A percentile compares a stretch with the other conserved stretches of the same genome.
Evolutionary conservation across 2,888 invertebrate genomes (phyloP).

Genomic region (Tetrapedia diversipes): DNA sequence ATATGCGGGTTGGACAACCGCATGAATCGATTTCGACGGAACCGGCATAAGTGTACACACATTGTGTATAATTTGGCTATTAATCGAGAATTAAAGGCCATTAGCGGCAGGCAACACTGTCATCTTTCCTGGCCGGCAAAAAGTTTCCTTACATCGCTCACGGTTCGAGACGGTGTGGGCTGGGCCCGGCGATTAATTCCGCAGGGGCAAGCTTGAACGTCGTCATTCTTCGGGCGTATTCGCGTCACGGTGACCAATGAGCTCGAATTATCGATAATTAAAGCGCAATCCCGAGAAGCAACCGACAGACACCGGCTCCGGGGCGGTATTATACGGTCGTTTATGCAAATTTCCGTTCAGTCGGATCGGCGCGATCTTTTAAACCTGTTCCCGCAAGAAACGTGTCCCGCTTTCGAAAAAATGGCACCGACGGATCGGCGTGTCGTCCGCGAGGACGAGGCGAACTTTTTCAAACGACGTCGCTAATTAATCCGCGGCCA

Average conservation of each 20-base stretch:
- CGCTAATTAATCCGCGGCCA: constrained; percentile 47
- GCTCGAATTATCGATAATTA: constrained; percentile 61
- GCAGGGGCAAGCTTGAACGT: constrained; percentile 11
- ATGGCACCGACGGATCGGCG: constrained; percentile 28
- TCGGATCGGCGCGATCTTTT: constrained; percentile 35
- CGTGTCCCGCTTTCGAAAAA: constrained; percentile 42
- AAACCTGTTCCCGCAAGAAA: constrained; percentile 61
- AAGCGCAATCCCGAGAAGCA: constrained; percentile 50
- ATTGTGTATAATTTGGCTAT: not conserved
- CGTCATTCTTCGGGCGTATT: constrained; percentile 21
- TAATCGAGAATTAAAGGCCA: not conserved
- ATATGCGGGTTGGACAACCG: not conserved
- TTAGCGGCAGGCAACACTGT: not conserved
- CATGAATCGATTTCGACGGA: not conserved
- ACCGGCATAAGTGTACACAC: not conserved
- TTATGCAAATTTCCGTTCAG: constrained; percentile 59
- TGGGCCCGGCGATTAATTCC: constrained; percentile 41
- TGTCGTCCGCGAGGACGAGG: constrained; percentile 2
- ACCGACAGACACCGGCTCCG: not conserved
- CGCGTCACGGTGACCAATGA: constrained; percentile 24
- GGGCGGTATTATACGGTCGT: constrained; percentile 15
- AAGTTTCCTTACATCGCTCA: constrained; percentile 1
- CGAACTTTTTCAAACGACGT: constrained; percentile 36
- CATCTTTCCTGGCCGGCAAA: not conserved
- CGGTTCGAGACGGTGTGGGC: not conserved